These are phyloP conservation scores for Ramphastos sulfuratus DNA, from an alignment of 2,113 vertebrate genomes.

Conservation along the genomic window DNA sequence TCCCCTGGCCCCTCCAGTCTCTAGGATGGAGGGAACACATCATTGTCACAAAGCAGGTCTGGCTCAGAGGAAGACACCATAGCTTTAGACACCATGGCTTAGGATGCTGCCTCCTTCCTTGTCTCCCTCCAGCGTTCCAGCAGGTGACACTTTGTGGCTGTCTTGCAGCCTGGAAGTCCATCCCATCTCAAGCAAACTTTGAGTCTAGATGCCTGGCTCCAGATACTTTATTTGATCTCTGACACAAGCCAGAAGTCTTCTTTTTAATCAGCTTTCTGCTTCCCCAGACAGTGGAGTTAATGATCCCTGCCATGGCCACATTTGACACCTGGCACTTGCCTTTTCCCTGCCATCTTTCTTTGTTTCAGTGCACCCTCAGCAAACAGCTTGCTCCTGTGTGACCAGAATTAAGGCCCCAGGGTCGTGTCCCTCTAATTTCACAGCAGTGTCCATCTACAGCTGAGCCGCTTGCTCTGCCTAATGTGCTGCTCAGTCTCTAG, in stretches of 20 bases:
- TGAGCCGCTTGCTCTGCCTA: not conserved
- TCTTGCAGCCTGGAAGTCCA: not conserved
- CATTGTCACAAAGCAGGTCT: not conserved
- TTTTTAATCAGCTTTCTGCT: not conserved
- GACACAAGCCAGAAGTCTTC: not conserved
- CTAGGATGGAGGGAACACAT: not conserved
- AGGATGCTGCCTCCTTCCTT: not conserved
- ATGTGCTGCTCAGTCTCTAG: not conserved
- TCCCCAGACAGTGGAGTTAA: not conserved
- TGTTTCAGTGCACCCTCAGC: not conserved
- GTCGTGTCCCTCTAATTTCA: rapidly evolving
- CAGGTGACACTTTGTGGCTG: not conserved
- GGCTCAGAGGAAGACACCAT: not conserved
- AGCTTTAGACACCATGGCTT: not conserved
- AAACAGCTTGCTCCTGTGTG: not conserved
- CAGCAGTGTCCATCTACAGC: too few species aligned
- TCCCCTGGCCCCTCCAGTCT: not conserved
- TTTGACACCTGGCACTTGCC: not conserved
- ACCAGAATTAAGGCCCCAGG: not conserved
- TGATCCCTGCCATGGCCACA: not conserved
- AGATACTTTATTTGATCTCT: not conserved
- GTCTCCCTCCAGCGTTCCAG: not conserved
- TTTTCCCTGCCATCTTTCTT: not conserved
- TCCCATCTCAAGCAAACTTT: not conserved
- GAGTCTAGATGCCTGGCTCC: not conserved